Evolutionary conservation across 1,140 invertebrate genomes (phyloP).

Genomic region (Ctenoplectra terminalis): DNA sequence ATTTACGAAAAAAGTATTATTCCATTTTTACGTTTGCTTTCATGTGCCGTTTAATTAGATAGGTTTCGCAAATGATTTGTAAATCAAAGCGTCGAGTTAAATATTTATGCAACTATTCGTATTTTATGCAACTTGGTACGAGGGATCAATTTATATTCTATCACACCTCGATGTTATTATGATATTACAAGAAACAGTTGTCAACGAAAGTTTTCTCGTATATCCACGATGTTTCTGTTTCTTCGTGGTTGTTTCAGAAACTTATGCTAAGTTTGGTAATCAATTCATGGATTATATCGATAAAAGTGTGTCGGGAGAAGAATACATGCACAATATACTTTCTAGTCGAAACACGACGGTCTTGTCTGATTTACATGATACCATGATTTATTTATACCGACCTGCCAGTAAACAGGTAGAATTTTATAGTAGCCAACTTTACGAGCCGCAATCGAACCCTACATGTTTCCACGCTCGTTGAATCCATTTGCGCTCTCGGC

Average conservation of each 20-base stretch:
- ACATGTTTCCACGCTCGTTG: not conserved
- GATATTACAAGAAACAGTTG: not conserved
- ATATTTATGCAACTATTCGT: too few species aligned
- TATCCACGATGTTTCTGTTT: not conserved
- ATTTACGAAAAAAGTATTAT: too few species aligned
- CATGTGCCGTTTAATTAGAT: too few species aligned
- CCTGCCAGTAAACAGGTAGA: constrained; percentile 64
- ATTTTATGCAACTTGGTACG: too few species aligned
- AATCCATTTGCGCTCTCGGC: not conserved
- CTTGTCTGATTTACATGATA: constrained; percentile 64
- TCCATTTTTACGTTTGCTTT: too few species aligned
- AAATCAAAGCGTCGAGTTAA: too few species aligned
- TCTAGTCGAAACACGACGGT: not conserved
- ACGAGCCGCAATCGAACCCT: constrained; percentile 49
- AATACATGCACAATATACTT: not conserved
- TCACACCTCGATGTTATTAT: not conserved
- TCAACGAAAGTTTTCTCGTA: not conserved
- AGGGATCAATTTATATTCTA: not conserved
- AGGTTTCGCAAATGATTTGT: too few species aligned
- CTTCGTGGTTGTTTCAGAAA: not conserved
- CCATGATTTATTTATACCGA: constrained; percentile 72
- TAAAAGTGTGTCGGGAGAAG: constrained; percentile 14
- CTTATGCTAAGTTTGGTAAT: constrained; percentile 26
- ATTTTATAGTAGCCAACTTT: constrained; percentile 72
- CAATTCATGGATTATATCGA: constrained; percentile 40